Conservation (phyloP, 2,888 invertebrate genomes). For the Thereva unica region DNA sequence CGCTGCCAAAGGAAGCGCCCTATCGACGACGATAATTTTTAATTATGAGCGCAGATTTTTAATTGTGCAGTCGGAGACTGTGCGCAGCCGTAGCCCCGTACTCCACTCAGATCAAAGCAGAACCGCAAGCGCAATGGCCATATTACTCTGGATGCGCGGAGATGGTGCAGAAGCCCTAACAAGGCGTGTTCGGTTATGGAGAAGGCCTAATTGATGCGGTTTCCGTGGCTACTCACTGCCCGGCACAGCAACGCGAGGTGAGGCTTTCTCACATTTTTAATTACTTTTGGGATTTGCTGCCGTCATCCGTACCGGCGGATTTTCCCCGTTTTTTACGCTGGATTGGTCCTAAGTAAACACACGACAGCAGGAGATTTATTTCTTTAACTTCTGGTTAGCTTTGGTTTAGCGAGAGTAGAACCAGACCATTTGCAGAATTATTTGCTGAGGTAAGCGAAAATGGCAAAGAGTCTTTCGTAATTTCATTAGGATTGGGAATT, state of each 20-base stretch:
- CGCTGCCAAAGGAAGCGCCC: constrained; percentile 1
- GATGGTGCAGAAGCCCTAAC: not conserved
- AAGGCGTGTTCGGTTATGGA: constrained; percentile 3
- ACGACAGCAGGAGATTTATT: no score
- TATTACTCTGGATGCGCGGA: no score
- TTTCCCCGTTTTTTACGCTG: not conserved
- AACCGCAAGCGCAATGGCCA: not conserved
- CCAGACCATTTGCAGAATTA: no score
- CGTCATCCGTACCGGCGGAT: constrained; percentile 11
- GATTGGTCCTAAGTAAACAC: no score
- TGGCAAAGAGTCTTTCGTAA: no score
- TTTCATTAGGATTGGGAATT: no score
- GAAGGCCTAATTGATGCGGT: constrained; percentile 24
- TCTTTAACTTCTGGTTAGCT: no score
- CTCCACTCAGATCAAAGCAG: constrained; percentile 18
- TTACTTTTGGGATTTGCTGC: constrained; percentile 33
- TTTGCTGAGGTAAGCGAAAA: no score
- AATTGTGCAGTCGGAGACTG: constrained; percentile 17
- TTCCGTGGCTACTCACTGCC: constrained; percentile 3
- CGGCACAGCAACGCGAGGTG: constrained; percentile 10
- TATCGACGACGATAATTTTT: constrained; percentile 22
- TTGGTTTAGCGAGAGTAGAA: no score
- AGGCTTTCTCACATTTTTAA: constrained; percentile 36
- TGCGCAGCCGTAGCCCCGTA: constrained; percentile 18
- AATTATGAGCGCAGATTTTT: constrained; percentile 31